These are phyloP conservation scores for Oikopleura albicans DNA, from an alignment of 23 tunicate species.

Conservation along the genomic window DNA sequence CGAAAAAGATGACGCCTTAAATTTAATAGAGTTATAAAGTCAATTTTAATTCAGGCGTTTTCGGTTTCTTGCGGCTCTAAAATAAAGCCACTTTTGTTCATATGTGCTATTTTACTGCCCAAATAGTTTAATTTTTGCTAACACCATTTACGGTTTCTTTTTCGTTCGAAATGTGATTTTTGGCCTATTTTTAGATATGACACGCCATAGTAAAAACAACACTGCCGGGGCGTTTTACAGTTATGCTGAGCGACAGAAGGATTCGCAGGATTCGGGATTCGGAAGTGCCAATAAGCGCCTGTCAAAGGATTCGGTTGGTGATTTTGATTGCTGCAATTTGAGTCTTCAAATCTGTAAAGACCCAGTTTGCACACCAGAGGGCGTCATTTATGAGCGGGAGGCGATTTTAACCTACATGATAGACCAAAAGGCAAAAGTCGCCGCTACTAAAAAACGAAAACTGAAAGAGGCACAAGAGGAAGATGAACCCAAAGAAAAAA, in stretches of 20 bases:
- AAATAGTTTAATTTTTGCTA: no score
- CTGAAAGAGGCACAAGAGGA: slow-evolving; percentile 40
- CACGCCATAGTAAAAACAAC: slow-evolving; percentile 69
- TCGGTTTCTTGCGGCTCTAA: no score
- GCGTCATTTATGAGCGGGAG: slow-evolving; percentile 59
- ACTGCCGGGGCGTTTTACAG: slow-evolving; percentile 88
- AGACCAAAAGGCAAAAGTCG: slow-evolving; percentile 69
- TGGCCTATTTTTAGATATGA: slow-evolving; percentile 27
- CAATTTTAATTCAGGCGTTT: no score
- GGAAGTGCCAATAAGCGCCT: slow-evolving; percentile 19
- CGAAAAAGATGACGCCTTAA: no score
- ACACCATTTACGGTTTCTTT: no score
- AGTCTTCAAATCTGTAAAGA: slow-evolving; percentile 66
- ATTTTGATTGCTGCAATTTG: slow-evolving; percentile 79
- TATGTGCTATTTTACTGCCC: no score
- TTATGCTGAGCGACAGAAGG: slow-evolving; percentile 71
- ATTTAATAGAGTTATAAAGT: no score
- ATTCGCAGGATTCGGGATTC: slow-evolving; percentile 60
- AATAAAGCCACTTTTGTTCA: no score
- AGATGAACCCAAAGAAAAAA: slow-evolving; percentile 26
- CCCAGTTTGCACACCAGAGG: slow-evolving; percentile 63
- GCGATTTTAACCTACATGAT: slow-evolving; percentile 69
- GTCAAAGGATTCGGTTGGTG: slow-evolving; percentile 13
- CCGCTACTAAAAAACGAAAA: slow-evolving; percentile 29
- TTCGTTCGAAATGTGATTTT: no score